A percentile compares a stretch with the other conserved stretches of the same genome.
phyloP scores from a whole-genome alignment of 2,888 invertebrate genomes.

The Tridacna crocea region DNA sequence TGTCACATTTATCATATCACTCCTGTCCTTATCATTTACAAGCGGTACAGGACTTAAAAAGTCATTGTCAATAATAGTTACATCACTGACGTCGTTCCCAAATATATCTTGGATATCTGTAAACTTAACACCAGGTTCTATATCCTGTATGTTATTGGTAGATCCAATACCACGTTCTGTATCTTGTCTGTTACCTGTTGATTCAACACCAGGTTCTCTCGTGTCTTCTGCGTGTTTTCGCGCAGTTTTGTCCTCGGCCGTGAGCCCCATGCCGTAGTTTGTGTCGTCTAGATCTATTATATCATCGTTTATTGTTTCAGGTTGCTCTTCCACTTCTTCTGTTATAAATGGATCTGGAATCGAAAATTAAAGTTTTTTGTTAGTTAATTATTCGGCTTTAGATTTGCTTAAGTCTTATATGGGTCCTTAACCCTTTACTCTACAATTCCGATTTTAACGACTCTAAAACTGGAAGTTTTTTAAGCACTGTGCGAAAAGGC shows the following conservation, averaged over 20 bases:
- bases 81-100: constrained; percentile 7
- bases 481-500: too few species aligned
- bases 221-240: constrained; percentile 17
- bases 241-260: constrained; percentile 5
- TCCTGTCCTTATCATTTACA: neutral
- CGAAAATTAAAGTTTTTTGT: neutral
- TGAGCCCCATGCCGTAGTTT: constrained; percentile 7
- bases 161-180: neutral
- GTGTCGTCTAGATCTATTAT: constrained; percentile 46
- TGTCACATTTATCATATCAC: constrained; percentile 14
- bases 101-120: neutral
- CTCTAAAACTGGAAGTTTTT: too few species aligned
- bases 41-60: constrained; percentile 16
- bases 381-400: neutral
- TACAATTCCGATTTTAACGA: too few species aligned
- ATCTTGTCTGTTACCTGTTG: neutral
- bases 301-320: constrained; percentile 20
- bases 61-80: constrained; percentile 3
- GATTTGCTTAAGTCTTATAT: too few species aligned
- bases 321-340: constrained; percentile 20
- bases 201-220: constrained; percentile 11
- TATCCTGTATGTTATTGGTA: neutral
- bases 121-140: neutral
- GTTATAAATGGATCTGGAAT: constrained; percentile 25
- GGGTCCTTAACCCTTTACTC: too few species aligned